These are phyloP conservation scores for Morbakka virulenta DNA, from an alignment of 30 jellyfish, hydroid and myxozoan genomes.

Conservation along the genomic window DNA sequence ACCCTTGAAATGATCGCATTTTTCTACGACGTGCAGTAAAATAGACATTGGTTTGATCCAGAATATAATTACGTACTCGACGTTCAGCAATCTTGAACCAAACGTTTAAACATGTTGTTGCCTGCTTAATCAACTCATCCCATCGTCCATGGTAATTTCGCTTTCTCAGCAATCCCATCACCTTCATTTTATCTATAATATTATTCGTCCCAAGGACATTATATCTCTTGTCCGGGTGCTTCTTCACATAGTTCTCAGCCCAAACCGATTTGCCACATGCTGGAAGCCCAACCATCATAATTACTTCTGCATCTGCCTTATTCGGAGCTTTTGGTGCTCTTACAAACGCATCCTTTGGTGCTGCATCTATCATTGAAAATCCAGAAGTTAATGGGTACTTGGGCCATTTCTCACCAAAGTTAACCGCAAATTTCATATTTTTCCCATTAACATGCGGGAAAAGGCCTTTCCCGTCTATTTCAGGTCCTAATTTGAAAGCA, in stretches of 20 bases:
- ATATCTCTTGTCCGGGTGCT: constrained; percentile 76
- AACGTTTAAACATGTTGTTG: constrained; percentile 75
- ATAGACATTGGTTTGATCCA: constrained; percentile 97
- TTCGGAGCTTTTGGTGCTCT: constrained; percentile 80
- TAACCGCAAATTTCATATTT: constrained; percentile 78
- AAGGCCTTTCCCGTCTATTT: constrained; percentile 57
- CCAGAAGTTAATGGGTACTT: constrained; percentile 85
- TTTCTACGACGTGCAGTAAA: constrained; percentile 91
- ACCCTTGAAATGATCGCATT: constrained; percentile 81
- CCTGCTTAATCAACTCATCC: constrained; percentile 95
- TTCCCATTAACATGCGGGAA: constrained; percentile 86
- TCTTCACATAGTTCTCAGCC: constrained; percentile 83
- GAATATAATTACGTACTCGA: constrained; percentile 77
- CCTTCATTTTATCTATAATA: constrained; percentile 87
- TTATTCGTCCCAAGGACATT: constrained; percentile 89
- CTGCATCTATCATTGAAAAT: constrained; percentile 66
- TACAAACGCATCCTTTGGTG: constrained; percentile 40
- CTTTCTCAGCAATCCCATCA: constrained; percentile 69
- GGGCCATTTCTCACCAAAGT: constrained; percentile 82
- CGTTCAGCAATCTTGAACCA: constrained; percentile 81
- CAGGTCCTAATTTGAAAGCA: constrained; percentile 85
- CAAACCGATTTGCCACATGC: constrained; percentile 93
- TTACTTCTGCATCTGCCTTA: constrained; percentile 85
- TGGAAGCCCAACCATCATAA: constrained; percentile 98
- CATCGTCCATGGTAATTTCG: constrained; percentile 97